These are phyloP conservation scores for Prunella strophiata DNA, from an alignment of 2,797 vertebrate species.

Conservation along the genomic window DNA sequence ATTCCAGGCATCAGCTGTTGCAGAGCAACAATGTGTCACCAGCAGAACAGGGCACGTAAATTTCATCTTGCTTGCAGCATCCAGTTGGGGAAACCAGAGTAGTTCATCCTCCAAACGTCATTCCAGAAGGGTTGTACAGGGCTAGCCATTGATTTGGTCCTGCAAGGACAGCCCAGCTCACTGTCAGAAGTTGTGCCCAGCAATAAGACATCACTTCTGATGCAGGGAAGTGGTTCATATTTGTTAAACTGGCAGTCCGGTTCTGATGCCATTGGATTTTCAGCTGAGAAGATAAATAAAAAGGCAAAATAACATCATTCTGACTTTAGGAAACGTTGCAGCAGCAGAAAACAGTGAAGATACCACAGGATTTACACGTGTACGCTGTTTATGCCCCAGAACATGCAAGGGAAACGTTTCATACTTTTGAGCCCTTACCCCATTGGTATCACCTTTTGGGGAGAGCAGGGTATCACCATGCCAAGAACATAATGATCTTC, in stretches of 20 bases:
- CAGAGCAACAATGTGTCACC: not conserved
- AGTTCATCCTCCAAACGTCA: not conserved
- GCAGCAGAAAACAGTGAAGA: not conserved
- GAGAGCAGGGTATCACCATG: not conserved
- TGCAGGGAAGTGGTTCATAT: accelerated
- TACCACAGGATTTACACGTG: not conserved
- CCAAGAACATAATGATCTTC: not conserved
- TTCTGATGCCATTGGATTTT: not conserved
- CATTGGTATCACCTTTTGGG: not conserved
- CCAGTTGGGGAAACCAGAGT: not conserved
- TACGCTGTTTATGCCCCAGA: not conserved
- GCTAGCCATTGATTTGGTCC: not conserved
- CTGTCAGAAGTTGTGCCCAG: not conserved
- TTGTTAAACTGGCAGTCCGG: not conserved
- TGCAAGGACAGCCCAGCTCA: not conserved
- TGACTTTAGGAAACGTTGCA: not conserved
- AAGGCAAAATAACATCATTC: not conserved
- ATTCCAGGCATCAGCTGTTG: not conserved
- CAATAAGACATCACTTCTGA: not conserved
- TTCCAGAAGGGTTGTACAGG: not conserved
- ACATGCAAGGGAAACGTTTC: not conserved
- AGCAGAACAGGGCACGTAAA: not conserved
- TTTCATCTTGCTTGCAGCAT: not conserved
- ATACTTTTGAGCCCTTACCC: not conserved
- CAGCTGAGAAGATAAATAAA: not conserved